Conservation (phyloP, 2,888 invertebrate genomes). For the Cylloceria caligata region DNA sequence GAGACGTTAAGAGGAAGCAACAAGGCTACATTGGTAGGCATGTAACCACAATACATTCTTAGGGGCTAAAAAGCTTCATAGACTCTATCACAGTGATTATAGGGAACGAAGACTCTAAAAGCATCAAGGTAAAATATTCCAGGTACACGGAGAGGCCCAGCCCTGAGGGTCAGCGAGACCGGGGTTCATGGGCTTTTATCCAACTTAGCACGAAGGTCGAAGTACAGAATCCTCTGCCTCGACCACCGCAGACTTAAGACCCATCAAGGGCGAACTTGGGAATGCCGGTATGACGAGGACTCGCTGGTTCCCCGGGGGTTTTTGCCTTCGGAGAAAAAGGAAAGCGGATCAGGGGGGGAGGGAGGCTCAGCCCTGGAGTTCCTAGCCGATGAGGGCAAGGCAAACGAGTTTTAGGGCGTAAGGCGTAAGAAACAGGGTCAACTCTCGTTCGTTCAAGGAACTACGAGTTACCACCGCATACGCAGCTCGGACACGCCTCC, state of each 20-base stretch:
- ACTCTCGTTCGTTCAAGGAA: conserved; percentile 59
- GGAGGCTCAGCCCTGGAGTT: conserved; percentile 41
- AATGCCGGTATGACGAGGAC: conserved; percentile 18
- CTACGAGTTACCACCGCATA: conserved; percentile 51
- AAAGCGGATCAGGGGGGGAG: conserved; percentile 28
- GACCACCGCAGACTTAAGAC: conserved; percentile 4
- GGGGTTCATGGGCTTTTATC: conserved; percentile 20
- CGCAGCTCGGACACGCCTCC: conserved; percentile 30
- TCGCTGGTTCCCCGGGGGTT: conserved; percentile 26
- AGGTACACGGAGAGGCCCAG: conserved; percentile 7
- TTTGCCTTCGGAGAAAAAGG: conserved; percentile 20
- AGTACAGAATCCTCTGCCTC: conserved; percentile 2
- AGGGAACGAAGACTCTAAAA: conserved; percentile 8
- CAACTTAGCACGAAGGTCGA: conserved; percentile 29
- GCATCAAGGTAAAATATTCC: not conserved
- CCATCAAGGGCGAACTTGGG: conserved; percentile 2
- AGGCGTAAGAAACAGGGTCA: conserved; percentile 57
- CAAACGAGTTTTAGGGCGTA: conserved; percentile 63
- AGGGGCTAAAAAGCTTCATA: not conserved
- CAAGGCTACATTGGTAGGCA: no score
- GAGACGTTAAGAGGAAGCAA: no score
- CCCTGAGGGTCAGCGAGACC: conserved; percentile 26
- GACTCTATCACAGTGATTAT: not conserved
- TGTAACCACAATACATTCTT: no score
- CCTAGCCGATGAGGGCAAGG: conserved; percentile 64